Evolutionary conservation across 1,140 invertebrate genomes (phyloP).

Genomic region (Brachionus sp.): DNA sequence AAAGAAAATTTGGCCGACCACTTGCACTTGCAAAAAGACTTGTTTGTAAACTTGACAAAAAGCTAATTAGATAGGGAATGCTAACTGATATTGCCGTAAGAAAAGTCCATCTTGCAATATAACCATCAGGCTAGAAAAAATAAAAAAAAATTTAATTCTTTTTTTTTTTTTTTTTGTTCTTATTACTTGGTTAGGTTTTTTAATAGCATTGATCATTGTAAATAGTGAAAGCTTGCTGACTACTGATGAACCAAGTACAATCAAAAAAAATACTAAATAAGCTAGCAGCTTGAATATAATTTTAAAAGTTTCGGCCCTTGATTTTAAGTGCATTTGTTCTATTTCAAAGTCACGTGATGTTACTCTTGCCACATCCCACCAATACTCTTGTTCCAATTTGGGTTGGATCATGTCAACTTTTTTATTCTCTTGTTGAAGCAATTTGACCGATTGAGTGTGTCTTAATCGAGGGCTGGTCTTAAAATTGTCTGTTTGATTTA

Average conservation of each 20-base stretch:
- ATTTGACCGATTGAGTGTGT: neutral
- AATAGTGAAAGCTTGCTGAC: slow-evolving; percentile 38
- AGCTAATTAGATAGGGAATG: slow-evolving; percentile 17
- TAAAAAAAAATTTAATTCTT: neutral
- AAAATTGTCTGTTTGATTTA: slow-evolving; percentile 13
- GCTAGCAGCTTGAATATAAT: slow-evolving; percentile 19
- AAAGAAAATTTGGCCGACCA: neutral
- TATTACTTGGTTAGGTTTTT: neutral
- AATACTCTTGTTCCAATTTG: slow-evolving; percentile 43
- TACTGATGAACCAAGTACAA: slow-evolving; percentile 20
- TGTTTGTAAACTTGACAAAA: neutral
- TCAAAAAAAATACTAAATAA: slow-evolving; percentile 37
- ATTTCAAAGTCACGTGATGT: slow-evolving; percentile 43
- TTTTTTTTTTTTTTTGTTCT: neutral
- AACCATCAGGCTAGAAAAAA: slow-evolving; percentile 7
- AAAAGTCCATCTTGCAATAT: slow-evolving; percentile 28
- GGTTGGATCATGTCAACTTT: slow-evolving; percentile 7
- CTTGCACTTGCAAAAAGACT: neutral
- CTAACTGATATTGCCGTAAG: neutral
- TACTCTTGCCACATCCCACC: slow-evolving; percentile 44
- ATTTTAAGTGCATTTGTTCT: slow-evolving; percentile 35
- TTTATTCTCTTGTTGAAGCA: neutral
- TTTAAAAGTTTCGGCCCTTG: slow-evolving; percentile 10
- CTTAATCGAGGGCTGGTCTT: neutral
- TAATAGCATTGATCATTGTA: slow-evolving; percentile 10